A percentile compares a stretch with the other conserved stretches of the same genome.
Evolutionary conservation across 2,888 invertebrate genomes (phyloP).

Genomic region (Cheilosia grossa): DNA sequence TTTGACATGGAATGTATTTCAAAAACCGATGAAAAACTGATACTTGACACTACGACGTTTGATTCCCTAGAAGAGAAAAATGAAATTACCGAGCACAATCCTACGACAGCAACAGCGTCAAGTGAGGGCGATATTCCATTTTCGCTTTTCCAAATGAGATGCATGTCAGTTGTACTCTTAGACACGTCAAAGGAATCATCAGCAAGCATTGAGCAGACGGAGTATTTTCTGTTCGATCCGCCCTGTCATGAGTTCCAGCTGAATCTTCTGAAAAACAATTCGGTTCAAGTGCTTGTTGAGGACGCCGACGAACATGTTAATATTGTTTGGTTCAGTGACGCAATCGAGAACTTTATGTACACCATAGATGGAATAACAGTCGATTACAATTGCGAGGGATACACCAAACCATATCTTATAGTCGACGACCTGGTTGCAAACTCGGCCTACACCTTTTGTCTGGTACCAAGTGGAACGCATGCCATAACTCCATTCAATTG

Average conservation of each 20-base stretch:
- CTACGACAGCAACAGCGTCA: not conserved
- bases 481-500: slow-evolving; percentile 80
- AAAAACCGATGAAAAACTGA: not conserved
- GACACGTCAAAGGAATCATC: not conserved
- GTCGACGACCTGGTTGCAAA: slow-evolving; percentile 77
- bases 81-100: not conserved
- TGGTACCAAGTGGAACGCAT: slow-evolving; percentile 74
- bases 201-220: slow-evolving; percentile 18
- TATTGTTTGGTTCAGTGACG: slow-evolving; percentile 80
- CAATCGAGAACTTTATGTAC: slow-evolving; percentile 45
- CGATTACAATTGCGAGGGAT: slow-evolving; percentile 78
- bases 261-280: slow-evolving; percentile 74
- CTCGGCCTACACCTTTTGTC: slow-evolving; percentile 80
- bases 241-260: slow-evolving; percentile 78
- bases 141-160: slow-evolving; percentile 46
- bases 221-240: slow-evolving; percentile 77
- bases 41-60: not conserved
- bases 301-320: slow-evolving; percentile 73
- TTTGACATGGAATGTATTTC: slow-evolving; percentile 11
- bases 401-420: slow-evolving; percentile 76
- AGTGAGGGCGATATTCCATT: not conserved
- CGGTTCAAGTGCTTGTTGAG: slow-evolving; percentile 76
- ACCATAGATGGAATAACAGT: slow-evolving; percentile 50
- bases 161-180: slow-evolving; percentile 17
- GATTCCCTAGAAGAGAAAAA: not conserved